Evolutionary conservation across 2,113 vertebrate species (phyloP), one percentile per base, ranked within the genome.

Genomic region (Lontra canadensis): DNA sequence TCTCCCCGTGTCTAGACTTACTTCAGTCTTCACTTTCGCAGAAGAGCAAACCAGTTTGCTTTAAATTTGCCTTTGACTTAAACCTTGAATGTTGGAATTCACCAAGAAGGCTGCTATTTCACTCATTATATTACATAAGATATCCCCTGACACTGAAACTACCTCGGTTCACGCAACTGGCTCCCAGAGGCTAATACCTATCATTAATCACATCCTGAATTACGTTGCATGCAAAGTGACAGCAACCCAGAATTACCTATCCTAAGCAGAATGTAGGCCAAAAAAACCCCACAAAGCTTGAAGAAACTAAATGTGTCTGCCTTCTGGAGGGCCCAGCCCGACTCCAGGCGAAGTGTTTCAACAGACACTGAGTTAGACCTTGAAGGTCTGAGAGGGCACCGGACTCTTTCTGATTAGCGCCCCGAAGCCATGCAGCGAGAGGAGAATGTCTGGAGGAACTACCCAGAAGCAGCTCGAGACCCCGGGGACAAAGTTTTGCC

Each of bases 201-300:
- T 14, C 55, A 97, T 95, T 95, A 95, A 97, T 81, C 0, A 0
- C 83, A 26, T 36, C 69, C 87, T 96, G 97, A 96, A 93, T n/a
- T 21, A 88, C 81, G 92, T 6, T 82, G 90, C 74, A 97, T 96
- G 96, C 94, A 93, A 74, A 94, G 79, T 90, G 71, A 95, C 95
- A 86, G 92, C 87, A 90, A 73, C 81, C 83, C 52, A 87, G 96
- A 97, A 96, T 94, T 90, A 90, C 52, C 88, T 59, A 63, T 80
- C 97, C 95, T 76, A 97, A 98, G 95, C 8, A 98, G 82, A 74
- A 96, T 88, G 52, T 90, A 89, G 94, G 94, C 95, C 92, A 96
- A 85, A 85, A 6, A 95, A 87, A 4, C 10, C 69, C 21, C 69
- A 39, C 69, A 57, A 92, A 84, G 55, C n/a, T 12, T 4, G 12